Base-by-base conservation (phyloP, 2,797 vertebrate genomes). In the Erpetoichthys calabaricus region DNA sequence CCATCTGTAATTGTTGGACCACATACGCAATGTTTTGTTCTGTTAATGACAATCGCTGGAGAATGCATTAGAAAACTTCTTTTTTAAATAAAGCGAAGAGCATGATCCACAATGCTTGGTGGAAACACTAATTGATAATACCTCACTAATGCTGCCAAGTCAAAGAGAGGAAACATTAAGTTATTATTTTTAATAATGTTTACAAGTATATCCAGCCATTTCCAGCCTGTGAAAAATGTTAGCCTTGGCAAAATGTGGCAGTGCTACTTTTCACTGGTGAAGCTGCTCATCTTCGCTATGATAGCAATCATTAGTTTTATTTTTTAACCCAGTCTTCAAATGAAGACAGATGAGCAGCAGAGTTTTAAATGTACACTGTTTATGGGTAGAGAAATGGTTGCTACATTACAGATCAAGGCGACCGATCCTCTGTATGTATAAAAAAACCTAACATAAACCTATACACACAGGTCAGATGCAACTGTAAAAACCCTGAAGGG, bases 161-260 rank as follows among this genome's bases (percentile, higher is more conserved):
- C 81, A 80, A 83, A 84, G 82, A 84, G 84, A 86, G 85, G 84
- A 89, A 87, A 81, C 86, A 85, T 89, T 82, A 85, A 85, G 86
- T 87, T 88, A 87, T 89, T 89, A 87, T 90, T 90, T 91, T 89
- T 89, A 89, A 90, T 91, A 89, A 88, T 89, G 88, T 89, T 88
- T 90, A 89, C 89, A 88, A 88, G 85, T 88, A 82, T 85, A 84
- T 86, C 82, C 81, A 83, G 84, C 84, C 84, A 83, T 85, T 88
- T 89, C 80, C 81, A 80, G 84, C 79, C 67, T 55, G 82, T 89
- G 88, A 91, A 84, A 86, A 87, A 91, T 90, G 84, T 82, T 83
- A 83, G 80, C 84, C 86, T 85, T 86, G 86, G 87, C 71, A 75
- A 73, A 75, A 79, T 79, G 75, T 87, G 89, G 85, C 89, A 91